Evolutionary conservation across 2,888 invertebrate genomes (phyloP).

Genomic region (Thysanoteuthis rhombus): DNA sequence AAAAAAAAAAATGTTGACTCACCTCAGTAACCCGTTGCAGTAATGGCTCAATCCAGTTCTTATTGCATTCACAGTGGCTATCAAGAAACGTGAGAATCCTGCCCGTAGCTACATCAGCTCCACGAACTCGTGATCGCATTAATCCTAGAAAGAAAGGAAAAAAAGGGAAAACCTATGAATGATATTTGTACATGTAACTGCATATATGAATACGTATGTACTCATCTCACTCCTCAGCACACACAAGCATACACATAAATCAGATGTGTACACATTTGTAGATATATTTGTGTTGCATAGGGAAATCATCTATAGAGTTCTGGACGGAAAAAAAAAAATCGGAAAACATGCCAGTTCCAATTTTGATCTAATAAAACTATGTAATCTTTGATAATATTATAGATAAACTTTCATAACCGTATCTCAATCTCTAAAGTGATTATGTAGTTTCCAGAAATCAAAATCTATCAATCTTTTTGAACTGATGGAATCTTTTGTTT

Average conservation of each 20-base stretch:
- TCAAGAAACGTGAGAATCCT: conserved; percentile 95
- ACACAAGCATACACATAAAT: not conserved
- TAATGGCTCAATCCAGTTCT: conserved; percentile 94
- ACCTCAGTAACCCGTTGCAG: conserved; percentile 91
- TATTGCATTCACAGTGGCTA: conserved; percentile 97
- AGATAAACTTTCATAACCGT: too few relatives aligned
- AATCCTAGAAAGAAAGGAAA: conserved; percentile 70
- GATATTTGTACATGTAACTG: not conserved
- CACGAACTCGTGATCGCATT: conserved; percentile 90
- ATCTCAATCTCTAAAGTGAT: too few relatives aligned
- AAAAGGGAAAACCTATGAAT: not conserved
- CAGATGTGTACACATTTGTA: too few relatives aligned
- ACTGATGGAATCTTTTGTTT: too few relatives aligned
- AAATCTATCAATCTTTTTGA: too few relatives aligned
- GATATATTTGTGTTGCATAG: too few relatives aligned
- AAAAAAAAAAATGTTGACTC: conserved; percentile 56
- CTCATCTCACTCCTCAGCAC: not conserved
- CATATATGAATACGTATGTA: not conserved
- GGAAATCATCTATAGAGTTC: too few relatives aligned
- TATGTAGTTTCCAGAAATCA: too few relatives aligned
- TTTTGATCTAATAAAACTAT: too few relatives aligned
- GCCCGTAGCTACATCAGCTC: conserved; percentile 91
- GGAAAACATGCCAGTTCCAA: too few relatives aligned
- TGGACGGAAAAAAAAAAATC: too few relatives aligned
- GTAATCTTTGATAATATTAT: too few relatives aligned